phyloP scores from a whole-genome alignment of 2,797 vertebrate species.

The Microctenopoma lineatum region DNA sequence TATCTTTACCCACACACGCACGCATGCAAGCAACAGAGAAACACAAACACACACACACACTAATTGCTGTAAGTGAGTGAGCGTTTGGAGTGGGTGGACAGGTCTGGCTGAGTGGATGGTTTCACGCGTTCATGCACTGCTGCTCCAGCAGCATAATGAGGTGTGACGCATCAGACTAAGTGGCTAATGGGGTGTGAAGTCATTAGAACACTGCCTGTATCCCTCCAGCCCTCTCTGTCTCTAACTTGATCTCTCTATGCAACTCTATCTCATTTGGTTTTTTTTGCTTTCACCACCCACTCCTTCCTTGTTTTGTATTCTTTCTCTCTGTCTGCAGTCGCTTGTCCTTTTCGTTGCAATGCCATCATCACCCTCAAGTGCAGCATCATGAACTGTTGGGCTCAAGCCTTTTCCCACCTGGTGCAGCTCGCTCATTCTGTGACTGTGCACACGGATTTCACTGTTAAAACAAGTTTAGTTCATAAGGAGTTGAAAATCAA shows the following conservation, averaged over 20 bases:
- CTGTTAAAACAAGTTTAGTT: slow-evolving; percentile 1
- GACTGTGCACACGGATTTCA: slow-evolving; percentile 27
- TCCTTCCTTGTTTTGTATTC: slow-evolving; percentile 7
- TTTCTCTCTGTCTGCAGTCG: neutral
- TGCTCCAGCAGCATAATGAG: slow-evolving; percentile 83
- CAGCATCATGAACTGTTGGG: neutral
- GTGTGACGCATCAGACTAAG: slow-evolving; percentile 86
- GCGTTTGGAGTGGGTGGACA: slow-evolving; percentile 81
- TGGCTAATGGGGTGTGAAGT: slow-evolving; percentile 86
- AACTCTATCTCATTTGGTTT: slow-evolving; percentile 72
- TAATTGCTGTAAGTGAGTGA: slow-evolving; percentile 84
- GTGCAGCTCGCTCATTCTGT: slow-evolving; percentile 17
- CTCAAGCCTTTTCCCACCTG: slow-evolving; percentile 11
- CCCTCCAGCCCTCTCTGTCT: slow-evolving; percentile 71
- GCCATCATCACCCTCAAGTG: neutral
- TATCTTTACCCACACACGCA: slow-evolving; percentile 41
- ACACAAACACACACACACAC: slow-evolving; percentile 57
- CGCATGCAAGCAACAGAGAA: slow-evolving; percentile 38
- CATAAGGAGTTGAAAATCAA: slow-evolving; percentile 1
- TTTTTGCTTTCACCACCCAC: slow-evolving; percentile 47
- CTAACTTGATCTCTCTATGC: slow-evolving; percentile 69
- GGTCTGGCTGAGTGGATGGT: slow-evolving; percentile 83
- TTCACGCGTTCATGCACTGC: slow-evolving; percentile 84
- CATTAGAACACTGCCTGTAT: slow-evolving; percentile 83
- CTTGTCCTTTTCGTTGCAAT: slow-evolving; percentile 5